Percentiles rank a stretch among this genome's conserved stretches.
phyloP scores from a whole-genome alignment of 1,140 invertebrate species.

The Globodera rostochiensis region DNA sequence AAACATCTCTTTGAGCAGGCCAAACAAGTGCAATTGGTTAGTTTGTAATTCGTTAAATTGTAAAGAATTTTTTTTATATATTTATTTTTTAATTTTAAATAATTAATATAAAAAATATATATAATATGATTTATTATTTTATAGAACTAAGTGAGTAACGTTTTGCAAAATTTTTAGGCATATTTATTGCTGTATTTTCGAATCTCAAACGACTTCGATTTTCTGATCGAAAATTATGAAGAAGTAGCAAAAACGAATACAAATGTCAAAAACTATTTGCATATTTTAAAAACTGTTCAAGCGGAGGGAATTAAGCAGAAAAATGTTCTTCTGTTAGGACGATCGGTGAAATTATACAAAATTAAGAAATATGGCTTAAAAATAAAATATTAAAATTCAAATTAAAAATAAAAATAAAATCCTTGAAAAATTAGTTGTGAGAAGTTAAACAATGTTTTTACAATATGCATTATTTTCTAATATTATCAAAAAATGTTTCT shows the following conservation, averaged over 20 bases:
- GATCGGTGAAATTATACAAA: not conserved
- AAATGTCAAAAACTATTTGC: slow-evolving; percentile 56
- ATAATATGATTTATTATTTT: no score
- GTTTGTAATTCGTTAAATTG: not conserved
- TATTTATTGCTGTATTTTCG: slow-evolving; percentile 59
- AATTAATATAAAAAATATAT: no score
- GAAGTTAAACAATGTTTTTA: no score
- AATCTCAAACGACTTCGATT: slow-evolving; percentile 62
- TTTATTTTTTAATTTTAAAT: no score
- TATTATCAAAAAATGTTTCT: not conserved
- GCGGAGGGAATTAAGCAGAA: slow-evolving; percentile 50
- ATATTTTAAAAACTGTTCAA: slow-evolving; percentile 53
- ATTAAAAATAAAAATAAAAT: no score
- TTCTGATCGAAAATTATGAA: slow-evolving; percentile 54
- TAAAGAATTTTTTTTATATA: no score
- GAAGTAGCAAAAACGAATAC: slow-evolving; percentile 60
- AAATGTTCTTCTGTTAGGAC: slow-evolving; percentile 35
- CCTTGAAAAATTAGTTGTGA: no score
- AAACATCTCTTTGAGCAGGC: slow-evolving; percentile 56
- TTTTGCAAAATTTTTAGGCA: slow-evolving; percentile 38
- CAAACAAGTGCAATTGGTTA: slow-evolving; percentile 53
- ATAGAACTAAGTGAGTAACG: no score
- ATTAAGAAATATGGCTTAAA: not conserved
- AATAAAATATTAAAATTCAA: no score
- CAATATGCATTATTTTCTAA: no score